These are phyloP conservation scores for Hyalella azteca DNA, from an alignment of 2,888 invertebrate genomes.

Conservation along the genomic window DNA sequence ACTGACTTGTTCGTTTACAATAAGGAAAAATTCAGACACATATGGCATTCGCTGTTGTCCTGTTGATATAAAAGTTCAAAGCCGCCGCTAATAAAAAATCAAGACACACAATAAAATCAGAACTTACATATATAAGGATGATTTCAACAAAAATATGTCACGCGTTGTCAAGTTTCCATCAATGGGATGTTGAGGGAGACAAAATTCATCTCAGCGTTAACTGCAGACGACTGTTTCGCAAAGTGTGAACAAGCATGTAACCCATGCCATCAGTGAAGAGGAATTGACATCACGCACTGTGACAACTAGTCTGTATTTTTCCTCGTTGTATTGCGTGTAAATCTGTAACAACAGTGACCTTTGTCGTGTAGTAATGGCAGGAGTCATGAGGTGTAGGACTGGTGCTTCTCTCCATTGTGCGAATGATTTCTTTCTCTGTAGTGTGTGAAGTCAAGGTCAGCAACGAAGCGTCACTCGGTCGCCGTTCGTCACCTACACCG, in stretches of 20 bases:
- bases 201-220: too few species aligned
- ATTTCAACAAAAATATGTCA: too few species aligned
- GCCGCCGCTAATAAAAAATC: too few species aligned
- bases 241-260: slow-evolving; percentile 1
- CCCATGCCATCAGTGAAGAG: not conserved
- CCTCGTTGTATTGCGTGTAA: not conserved
- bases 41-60: too few species aligned
- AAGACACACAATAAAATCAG: too few species aligned
- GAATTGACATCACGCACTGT: slow-evolving; percentile 6
- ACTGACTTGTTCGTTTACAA: too few species aligned
- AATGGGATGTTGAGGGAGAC: too few species aligned
- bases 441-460: slow-evolving; percentile 25
- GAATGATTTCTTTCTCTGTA: slow-evolving; percentile 30
- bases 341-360: slow-evolving; percentile 11
- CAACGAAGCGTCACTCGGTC: not conserved
- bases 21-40: too few species aligned
- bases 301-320: not conserved
- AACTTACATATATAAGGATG: too few species aligned
- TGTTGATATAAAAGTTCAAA: too few species aligned
- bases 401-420: slow-evolving; percentile 15
- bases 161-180: too few species aligned
- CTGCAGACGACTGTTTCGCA: too few species aligned
- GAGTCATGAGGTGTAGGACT: slow-evolving; percentile 21
- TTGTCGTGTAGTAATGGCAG: slow-evolving; percentile 29
- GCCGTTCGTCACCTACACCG: not conserved